Base-by-base conservation (phyloP, 2,888 invertebrate species). In the Saturnia japonica region DNA sequence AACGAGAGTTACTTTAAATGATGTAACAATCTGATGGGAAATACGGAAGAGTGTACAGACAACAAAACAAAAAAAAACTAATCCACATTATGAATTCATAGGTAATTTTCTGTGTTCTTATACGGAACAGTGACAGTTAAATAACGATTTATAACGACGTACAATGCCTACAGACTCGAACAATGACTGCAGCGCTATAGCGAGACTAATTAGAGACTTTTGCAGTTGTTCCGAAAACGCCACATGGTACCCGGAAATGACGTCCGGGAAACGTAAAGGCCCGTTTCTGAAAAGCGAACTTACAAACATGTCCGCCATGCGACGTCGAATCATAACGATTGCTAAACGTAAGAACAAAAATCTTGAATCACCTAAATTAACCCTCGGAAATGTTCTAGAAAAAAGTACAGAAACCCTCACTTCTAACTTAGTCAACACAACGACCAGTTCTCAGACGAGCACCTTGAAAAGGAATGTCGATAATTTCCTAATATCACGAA, bases 171-270 rank as follows among this genome's bases (percentile, higher is more conserved):
- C 85, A 79, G 88, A 85, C 78, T 75, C 85, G 12, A 86, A 86
- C 60, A 89, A 88, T 69, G 91, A 92, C 80, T 94, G 94, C 79
- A 92, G 89, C 75, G 90, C 93, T 64, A 88, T 94, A 79, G 93
- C 90, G 40, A 87, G 93, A 73, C 82, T 94, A 42, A 87, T 94
- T 40, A 94, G 94, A 75, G 94, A 94, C 80, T 88, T 94, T 76
- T 94, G 94, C 77, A 94, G 94, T 74, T 94, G 94, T 71, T 90
- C 94, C 0, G 93, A 94, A 75, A 91, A 94, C 88, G 94, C 90
- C 60, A 91, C 93, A 68, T 94, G 94, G 94, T 94, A 94, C 0
- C 94, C 94, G 1, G 92, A 94, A 22, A 93, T 94, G 91, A 93
- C 93, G 28, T 82, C 92, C 1, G 88, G 91, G 6, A 87, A 86